These are phyloP conservation scores for Synanthedon vespiformis DNA, from an alignment of 2,888 invertebrate species.

Conservation along the genomic window DNA sequence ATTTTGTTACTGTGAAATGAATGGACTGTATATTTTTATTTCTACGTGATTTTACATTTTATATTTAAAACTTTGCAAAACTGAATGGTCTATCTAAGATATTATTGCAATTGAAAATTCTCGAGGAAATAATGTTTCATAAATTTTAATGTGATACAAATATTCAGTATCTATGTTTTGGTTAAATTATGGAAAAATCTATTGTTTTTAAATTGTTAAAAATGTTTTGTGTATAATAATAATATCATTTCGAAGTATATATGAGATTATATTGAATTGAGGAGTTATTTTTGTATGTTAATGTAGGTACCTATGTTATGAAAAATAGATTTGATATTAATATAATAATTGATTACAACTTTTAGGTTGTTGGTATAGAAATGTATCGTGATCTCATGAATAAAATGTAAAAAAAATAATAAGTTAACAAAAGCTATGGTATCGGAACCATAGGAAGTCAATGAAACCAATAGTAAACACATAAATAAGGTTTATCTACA, in stretches of 20 bases:
- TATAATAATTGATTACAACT: slow-evolving; percentile 24
- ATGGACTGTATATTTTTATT: no score
- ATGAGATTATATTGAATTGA: slow-evolving; percentile 51
- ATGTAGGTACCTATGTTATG: slow-evolving; percentile 16
- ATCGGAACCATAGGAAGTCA: slow-evolving; percentile 16
- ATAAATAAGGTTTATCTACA: slow-evolving; percentile 23
- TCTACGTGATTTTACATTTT: no score
- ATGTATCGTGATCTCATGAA: neutral
- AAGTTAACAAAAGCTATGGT: slow-evolving; percentile 12
- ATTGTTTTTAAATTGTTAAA: neutral
- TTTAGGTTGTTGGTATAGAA: neutral
- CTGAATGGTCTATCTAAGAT: no score
- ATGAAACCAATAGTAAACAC: slow-evolving; percentile 29
- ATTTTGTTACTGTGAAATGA: no score
- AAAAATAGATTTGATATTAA: slow-evolving; percentile 24
- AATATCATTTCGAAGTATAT: slow-evolving; percentile 31
- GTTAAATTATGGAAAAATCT: neutral
- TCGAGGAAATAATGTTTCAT: neutral
- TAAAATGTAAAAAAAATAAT: slow-evolving; percentile 16
- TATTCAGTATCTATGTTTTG: neutral
- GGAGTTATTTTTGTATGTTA: slow-evolving; percentile 58
- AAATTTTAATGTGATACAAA: neutral
- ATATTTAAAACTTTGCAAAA: no score
- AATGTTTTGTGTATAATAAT: slow-evolving; percentile 28
- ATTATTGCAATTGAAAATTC: neutral